phyloP scores from a whole-genome alignment of 2,888 invertebrate species.

The Resseliella maxima region DNA sequence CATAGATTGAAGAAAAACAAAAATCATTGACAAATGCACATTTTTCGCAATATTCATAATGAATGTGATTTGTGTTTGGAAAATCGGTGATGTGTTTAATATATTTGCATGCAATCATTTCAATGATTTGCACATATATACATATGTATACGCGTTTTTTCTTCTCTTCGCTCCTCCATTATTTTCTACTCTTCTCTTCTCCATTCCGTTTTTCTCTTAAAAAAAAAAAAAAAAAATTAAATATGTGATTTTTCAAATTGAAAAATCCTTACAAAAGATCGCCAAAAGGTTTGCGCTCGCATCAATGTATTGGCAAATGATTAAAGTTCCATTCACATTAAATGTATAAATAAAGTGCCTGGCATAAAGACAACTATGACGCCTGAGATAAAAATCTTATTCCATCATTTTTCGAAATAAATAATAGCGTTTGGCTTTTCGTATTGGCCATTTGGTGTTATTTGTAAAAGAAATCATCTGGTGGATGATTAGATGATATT shows the following conservation, averaged over 20 bases:
- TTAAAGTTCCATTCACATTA: slow-evolving; percentile 17
- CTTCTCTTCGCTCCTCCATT: not conserved
- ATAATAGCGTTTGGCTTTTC: not conserved
- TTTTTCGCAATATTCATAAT: not conserved
- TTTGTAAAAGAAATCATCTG: slow-evolving; percentile 37
- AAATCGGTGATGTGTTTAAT: not conserved
- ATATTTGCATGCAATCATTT: not conserved
- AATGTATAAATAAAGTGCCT: not conserved
- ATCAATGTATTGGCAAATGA: not conserved
- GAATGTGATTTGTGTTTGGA: not conserved
- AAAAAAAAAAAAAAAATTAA: not conserved
- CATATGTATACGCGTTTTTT: too few species aligned
- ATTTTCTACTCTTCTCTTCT: not conserved
- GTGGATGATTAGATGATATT: slow-evolving; percentile 39
- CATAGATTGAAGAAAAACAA: too few species aligned
- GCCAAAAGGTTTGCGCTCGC: too few species aligned
- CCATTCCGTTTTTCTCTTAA: not conserved
- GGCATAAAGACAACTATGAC: not conserved
- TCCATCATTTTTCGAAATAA: slow-evolving; percentile 33
- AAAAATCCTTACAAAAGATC: too few species aligned
- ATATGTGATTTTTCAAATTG: not conserved
- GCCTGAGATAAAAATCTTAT: slow-evolving; percentile 31
- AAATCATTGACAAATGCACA: not conserved
- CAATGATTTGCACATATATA: not conserved
- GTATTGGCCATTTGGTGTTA: not conserved